Percentiles rank a stretch among this genome's conserved stretches.
Evolutionary conservation across 2,113 vertebrate genomes (phyloP).

Genomic region (Sturnus vulgaris): DNA sequence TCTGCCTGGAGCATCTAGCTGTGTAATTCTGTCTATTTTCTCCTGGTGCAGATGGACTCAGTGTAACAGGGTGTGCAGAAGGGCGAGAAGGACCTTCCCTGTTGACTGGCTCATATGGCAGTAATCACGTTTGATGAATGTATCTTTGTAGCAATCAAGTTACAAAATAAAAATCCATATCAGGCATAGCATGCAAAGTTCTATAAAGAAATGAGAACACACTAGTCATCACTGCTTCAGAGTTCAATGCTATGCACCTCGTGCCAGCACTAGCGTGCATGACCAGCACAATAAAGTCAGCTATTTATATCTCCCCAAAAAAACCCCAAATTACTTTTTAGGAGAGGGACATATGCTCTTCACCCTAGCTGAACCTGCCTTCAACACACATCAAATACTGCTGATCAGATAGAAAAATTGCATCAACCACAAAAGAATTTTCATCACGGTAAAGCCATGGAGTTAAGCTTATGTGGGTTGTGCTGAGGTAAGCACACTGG

Average conservation of each 20-base stretch:
- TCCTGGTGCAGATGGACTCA: neutral
- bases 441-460: neutral
- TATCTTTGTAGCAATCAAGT: neutral
- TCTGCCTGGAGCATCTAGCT: neutral
- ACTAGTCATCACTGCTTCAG: neutral
- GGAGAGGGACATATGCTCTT: neutral
- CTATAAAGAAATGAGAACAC: neutral
- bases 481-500: neutral
- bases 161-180: neutral
- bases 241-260: neutral
- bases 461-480: neutral
- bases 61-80: neutral
- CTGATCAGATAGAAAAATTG: neutral
- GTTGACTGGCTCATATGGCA: neutral
- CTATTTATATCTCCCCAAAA: neutral
- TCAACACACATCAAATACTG: neutral
- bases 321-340: neutral
- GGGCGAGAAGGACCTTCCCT: neutral
- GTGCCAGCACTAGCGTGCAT: neutral
- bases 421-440: neutral
- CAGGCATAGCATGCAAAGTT: neutral
- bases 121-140: neutral
- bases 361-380: constrained; percentile 29
- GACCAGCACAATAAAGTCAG: constrained; percentile 11
- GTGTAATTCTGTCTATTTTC: neutral